Evolutionary conservation across 2,113 vertebrate species (phyloP), one percentile per base, ranked within the genome.

Genomic region (Leptobrachium leishanense): DNA sequence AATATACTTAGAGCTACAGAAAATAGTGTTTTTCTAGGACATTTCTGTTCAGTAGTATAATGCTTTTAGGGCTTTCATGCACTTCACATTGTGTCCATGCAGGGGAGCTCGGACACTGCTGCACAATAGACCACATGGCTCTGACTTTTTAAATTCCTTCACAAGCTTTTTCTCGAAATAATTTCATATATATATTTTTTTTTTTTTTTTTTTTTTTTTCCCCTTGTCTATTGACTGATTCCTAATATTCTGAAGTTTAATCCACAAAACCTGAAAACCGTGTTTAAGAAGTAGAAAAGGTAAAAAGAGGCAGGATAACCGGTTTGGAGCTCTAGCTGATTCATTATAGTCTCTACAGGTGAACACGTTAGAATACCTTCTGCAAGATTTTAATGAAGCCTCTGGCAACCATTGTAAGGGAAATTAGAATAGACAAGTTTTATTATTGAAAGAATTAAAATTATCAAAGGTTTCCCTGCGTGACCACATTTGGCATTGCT

Each of bases 11-110:
- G 20, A 31, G 20, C 20, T 31, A 31, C 20, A 31, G 20, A 31
- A 31, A 31, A 31, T 31, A 31, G 20, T 31, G 20, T 31, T 31
- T 31, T 31, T 31, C 20, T 31, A 31, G 20, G 20, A 31, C 20
- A 31, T 31, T 31, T 31, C 20, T 31, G 20, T 31, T 31, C 20
- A 31, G 20, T 31, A 31, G 20, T 31, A 31, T 31, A 31, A 31
- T 31, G 20, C 20, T 31, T 31, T 31, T 31, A 31, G 20, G 20
- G 20, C 20, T 54, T 54, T 54, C 50, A 54, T 54, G 80, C 20
- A 39, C 44, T 86, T 83, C 3, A 76, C 10, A 84, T 76, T 75
- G 20, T 74, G 76, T 71, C 79, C 84, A 82, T 83, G 80, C 73
- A 84, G 73, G 72, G 84, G 81, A 65, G 70, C 20, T 31, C 20